phyloP scores from a whole-genome alignment of 92 coral and sea anemone genomes.

The Epizoanthus ramosus region DNA sequence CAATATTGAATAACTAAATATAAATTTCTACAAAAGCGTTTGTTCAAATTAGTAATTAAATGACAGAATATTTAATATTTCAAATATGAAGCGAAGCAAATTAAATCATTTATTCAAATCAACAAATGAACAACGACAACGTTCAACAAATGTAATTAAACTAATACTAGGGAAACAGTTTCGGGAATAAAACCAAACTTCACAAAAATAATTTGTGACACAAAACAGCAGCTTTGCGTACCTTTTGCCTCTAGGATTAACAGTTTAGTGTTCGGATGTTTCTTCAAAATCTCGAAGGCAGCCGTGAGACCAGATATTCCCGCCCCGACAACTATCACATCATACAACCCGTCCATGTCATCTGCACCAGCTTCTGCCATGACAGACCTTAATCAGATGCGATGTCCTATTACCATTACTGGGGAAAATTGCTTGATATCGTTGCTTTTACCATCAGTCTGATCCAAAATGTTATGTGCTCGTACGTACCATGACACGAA shows the following conservation, averaged over 20 bases:
- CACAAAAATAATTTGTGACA: not conserved
- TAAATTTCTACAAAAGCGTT: too few relatives aligned
- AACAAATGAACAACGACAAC: too few relatives aligned
- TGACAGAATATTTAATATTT: too few relatives aligned
- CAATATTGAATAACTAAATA: too few relatives aligned
- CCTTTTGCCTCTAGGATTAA: slow-evolving; percentile 94
- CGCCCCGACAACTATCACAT: slow-evolving; percentile 87
- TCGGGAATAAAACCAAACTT: too few relatives aligned
- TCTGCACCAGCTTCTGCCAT: not conserved
- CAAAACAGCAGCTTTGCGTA: slow-evolving; percentile 21
- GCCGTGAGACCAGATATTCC: slow-evolving; percentile 95
- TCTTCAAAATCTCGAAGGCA: slow-evolving; percentile 77
- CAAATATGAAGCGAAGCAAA: too few relatives aligned
- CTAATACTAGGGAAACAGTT: too few relatives aligned
- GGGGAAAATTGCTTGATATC: not conserved
- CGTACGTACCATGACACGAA: too few relatives aligned
- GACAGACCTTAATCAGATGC: not conserved
- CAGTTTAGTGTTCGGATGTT: slow-evolving; percentile 58
- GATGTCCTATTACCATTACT: not conserved
- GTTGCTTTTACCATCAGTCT: not conserved
- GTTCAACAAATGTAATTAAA: too few relatives aligned
- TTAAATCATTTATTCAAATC: too few relatives aligned
- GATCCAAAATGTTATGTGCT: too few relatives aligned
- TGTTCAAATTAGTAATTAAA: too few relatives aligned
- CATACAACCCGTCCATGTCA: slow-evolving; percentile 27